Base-by-base conservation (phyloP, 2,113 vertebrate genomes). In the Sinocyclocheilus maitianheensis region DNA sequence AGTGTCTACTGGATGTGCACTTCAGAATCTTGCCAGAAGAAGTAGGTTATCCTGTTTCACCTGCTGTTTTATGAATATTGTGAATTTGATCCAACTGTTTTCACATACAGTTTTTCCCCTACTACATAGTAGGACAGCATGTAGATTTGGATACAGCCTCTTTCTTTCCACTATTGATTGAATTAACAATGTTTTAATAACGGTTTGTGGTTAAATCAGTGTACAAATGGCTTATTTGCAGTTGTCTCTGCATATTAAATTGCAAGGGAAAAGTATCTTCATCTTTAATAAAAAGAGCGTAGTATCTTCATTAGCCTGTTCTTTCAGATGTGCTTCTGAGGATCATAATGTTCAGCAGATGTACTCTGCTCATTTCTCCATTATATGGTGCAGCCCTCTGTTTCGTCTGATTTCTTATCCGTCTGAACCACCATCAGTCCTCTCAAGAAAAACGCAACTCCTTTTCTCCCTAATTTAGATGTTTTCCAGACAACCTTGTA, bases 401-500 rank as follows among this genome's bases (percentile, higher is more conserved):
- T 86, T 79, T 65, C 3, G 24, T 85, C 82, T 80, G 40, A 77
- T 80, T 55, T 60, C 67, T 84, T 88, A 86, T 85, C 84, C 43
- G 53, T 58, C 83, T 71, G 18, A 85, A 85, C 71, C 78, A 88
- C 62, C 48, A 69, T 86, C 80, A 85, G 48, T 43, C 20, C 43
- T 80, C 83, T 77, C 20, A 55, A 60, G 26, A 72, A 82, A 60
- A 85, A 82, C 58, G 83, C 48, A 86, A 86, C 67, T 78, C 24
- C 84, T 78, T 65, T 26, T 63, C 84, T 85, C 43, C 51, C 53
- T 83, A 43, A 65, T 51, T 78, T 81, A 86, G 88, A 91, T 86
- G 72, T 71, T 89, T 86, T 87, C 90, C 89, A 91, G 86, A 86
- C 87, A 88, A 67, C 81, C 77, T 86, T n/a, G 69, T 72, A 30